phyloP scores from a whole-genome alignment of 1,140 invertebrate genomes.

The Macrocentrus cingulum region DNA sequence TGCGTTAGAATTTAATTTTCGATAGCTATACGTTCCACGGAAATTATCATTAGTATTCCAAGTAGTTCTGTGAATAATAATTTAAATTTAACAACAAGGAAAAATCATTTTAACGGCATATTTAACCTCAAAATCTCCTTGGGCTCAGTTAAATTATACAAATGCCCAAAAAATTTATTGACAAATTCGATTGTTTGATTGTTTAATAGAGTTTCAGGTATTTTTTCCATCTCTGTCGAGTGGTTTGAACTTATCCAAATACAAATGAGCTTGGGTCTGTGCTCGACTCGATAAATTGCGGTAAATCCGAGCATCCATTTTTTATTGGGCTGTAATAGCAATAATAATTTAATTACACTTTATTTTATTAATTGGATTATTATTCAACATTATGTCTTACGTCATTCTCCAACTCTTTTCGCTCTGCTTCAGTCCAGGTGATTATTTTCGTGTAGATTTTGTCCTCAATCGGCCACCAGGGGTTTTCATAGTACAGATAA shows the following conservation, averaged over 20 bases:
- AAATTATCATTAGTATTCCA: conserved; percentile 72
- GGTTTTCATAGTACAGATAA: conserved; percentile 65
- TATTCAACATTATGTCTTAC: conserved; percentile 12
- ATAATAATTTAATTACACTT: background rate
- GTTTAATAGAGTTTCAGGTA: conserved; percentile 56
- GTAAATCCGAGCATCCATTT: conserved; percentile 67
- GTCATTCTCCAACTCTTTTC: conserved; percentile 36
- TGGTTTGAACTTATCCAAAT: conserved; percentile 64
- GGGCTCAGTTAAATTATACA: conserved; percentile 60
- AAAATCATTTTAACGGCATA: conserved; percentile 47
- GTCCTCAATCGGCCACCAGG: conserved; percentile 60
- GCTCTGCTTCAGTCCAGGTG: conserved; percentile 59
- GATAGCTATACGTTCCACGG: conserved; percentile 71
- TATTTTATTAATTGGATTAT: background rate
- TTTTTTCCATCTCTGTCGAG: conserved; percentile 62
- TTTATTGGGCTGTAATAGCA: conserved; percentile 28
- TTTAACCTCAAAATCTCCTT: conserved; percentile 46
- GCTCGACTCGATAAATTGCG: conserved; percentile 66
- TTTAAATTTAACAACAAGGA: background rate
- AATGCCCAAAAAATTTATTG: conserved; percentile 54
- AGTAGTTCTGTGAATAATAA: conserved; percentile 57
- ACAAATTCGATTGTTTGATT: conserved; percentile 56
- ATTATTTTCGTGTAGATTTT: conserved; percentile 53
- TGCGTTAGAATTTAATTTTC: conserved; percentile 58
- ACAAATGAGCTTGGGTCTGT: conserved; percentile 69